These are phyloP conservation scores for Sphaerodactylus townsendi DNA, from an alignment of 2,113 vertebrate species.

Conservation along the genomic window DNA sequence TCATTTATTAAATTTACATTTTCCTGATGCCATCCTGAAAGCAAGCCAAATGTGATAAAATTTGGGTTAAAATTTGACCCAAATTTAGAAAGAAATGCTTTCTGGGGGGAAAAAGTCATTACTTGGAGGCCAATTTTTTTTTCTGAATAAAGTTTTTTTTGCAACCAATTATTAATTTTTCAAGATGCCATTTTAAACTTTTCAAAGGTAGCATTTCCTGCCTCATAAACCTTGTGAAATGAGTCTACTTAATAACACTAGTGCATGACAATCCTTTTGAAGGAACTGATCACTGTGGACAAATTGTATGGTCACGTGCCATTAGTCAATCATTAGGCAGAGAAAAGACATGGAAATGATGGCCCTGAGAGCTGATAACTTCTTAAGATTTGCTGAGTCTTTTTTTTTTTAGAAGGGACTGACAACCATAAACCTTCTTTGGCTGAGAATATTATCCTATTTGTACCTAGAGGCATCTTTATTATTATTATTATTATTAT, in stretches of 20 bases:
- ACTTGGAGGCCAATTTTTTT: slow-evolving; percentile 46
- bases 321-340: slow-evolving; percentile 65
- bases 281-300: slow-evolving; percentile 36
- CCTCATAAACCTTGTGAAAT: slow-evolving; percentile 67
- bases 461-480: neutral
- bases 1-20: neutral
- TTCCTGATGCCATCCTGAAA: neutral
- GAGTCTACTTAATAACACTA: slow-evolving; percentile 61
- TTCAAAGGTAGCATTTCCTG: slow-evolving; percentile 64
- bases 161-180: slow-evolving; percentile 53
- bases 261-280: slow-evolving; percentile 30
- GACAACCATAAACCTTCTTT: slow-evolving; percentile 48
- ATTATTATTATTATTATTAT: too few relatives aligned
- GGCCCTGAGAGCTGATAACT: slow-evolving; percentile 40
- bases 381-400: slow-evolving; percentile 57
- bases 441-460: slow-evolving; percentile 28
- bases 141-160: slow-evolving; percentile 44
- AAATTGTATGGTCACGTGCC: slow-evolving; percentile 59
- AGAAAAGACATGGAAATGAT: slow-evolving; percentile 61
- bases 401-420: slow-evolving; percentile 38
- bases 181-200: slow-evolving; percentile 60
- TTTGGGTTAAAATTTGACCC: neutral
- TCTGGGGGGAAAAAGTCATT: neutral
- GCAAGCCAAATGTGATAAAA: neutral
- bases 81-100: neutral